Conservation (phyloP, 2,888 invertebrate genomes). For the Drosophila monieri region DNA sequence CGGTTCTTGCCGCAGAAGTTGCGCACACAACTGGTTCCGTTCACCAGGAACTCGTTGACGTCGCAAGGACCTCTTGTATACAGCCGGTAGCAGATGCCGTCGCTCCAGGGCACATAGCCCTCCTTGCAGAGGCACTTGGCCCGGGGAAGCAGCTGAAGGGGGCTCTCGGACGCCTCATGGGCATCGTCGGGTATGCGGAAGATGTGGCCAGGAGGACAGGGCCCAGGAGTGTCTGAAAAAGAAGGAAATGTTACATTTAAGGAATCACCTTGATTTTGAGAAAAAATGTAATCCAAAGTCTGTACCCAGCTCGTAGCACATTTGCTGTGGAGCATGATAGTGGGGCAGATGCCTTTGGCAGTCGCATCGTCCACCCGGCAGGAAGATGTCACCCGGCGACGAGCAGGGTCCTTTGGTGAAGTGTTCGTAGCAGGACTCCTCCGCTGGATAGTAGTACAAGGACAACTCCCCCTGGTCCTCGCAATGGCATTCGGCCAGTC, state of each 20-base stretch:
- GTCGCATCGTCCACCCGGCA: slow-evolving; percentile 90
- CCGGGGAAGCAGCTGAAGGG: slow-evolving; percentile 73
- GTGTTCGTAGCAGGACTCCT: slow-evolving; percentile 91
- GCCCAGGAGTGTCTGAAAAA: slow-evolving; percentile 88
- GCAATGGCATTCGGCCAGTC: slow-evolving; percentile 89
- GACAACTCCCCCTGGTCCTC: slow-evolving; percentile 85
- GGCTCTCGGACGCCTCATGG: slow-evolving; percentile 60
- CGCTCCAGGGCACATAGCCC: slow-evolving; percentile 87
- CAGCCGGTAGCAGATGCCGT: slow-evolving; percentile 90
- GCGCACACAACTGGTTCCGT: slow-evolving; percentile 88
- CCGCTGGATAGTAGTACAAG: slow-evolving; percentile 86
- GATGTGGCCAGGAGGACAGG: slow-evolving; percentile 90
- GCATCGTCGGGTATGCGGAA: slow-evolving; percentile 86
- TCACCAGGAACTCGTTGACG: slow-evolving; percentile 88
- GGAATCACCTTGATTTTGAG: not conserved
- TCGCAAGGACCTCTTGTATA: slow-evolving; percentile 92
- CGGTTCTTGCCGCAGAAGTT: slow-evolving; percentile 91
- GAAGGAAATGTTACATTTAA: not conserved
- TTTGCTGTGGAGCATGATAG: slow-evolving; percentile 88
- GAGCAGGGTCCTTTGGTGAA: slow-evolving; percentile 92
- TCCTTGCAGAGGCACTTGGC: slow-evolving; percentile 89
- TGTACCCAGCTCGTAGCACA: slow-evolving; percentile 91
- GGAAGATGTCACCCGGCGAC: slow-evolving; percentile 89
- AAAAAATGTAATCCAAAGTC: not conserved
- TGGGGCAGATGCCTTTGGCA: slow-evolving; percentile 90